These are phyloP conservation scores for Diprion similis DNA, from an alignment of 1,140 invertebrate species.

Conservation along the genomic window DNA sequence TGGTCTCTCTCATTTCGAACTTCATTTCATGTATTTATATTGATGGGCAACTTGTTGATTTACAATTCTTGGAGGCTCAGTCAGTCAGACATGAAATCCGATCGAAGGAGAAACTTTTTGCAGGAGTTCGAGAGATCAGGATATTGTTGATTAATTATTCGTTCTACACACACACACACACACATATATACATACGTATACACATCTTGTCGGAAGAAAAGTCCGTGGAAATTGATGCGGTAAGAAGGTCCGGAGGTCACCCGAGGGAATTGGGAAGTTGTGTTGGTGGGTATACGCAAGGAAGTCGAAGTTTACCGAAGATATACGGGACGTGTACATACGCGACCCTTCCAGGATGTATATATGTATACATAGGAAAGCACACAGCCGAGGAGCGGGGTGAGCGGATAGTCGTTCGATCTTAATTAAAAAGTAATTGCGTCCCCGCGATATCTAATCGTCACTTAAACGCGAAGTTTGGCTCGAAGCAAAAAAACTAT, in stretches of 20 bases:
- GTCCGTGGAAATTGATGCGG: background rate
- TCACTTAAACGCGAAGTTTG: background rate
- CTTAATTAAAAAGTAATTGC: conserved; percentile 8
- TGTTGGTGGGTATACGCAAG: no score
- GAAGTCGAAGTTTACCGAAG: background rate
- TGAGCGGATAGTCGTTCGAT: background rate
- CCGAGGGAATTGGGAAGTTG: background rate
- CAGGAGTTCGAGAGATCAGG: no score
- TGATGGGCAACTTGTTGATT: no score
- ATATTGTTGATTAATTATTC: background rate
- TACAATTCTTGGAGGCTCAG: no score
- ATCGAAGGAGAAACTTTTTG: no score
- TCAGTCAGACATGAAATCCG: no score
- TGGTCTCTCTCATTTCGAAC: no score
- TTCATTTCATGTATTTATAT: no score
- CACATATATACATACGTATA: no score
- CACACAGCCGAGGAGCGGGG: background rate
- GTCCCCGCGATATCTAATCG: conserved; percentile 2
- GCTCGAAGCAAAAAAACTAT: background rate
- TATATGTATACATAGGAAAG: background rate
- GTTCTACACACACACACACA: background rate
- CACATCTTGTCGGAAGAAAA: no score
- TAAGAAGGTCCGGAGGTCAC: background rate
- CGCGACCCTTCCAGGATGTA: background rate
- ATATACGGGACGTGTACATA: background rate